Percentiles rank a stretch among this genome's conserved stretches.
Conservation (phyloP, 1,140 invertebrate genomes). For the Choristoneura fumiferana region DNA sequence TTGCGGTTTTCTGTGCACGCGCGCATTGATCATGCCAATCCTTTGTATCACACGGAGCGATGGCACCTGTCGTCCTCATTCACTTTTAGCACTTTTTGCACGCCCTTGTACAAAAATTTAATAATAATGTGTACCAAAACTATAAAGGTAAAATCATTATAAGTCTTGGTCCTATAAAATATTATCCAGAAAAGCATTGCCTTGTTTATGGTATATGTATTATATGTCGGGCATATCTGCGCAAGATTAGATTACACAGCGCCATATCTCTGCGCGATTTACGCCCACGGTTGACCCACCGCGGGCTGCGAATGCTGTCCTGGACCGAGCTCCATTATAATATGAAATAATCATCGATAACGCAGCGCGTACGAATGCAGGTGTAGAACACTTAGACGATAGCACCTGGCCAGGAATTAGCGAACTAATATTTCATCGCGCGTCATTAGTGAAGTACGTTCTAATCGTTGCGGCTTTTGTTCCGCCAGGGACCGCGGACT, state of each 20-base stretch:
- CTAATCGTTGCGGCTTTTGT: slow-evolving; percentile 45
- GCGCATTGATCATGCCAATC: slow-evolving; percentile 32
- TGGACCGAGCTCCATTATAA: not conserved
- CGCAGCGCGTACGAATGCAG: not conserved
- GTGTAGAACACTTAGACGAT: not conserved
- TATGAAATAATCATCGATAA: slow-evolving; percentile 5
- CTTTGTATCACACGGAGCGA: slow-evolving; percentile 36
- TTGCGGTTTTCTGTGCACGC: slow-evolving; percentile 51
- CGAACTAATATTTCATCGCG: slow-evolving; percentile 53
- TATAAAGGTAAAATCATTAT: too few species aligned
- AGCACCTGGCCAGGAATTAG: slow-evolving; percentile 49
- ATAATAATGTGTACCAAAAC: too few species aligned
- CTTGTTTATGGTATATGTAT: slow-evolving; percentile 26
- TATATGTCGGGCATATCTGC: slow-evolving; percentile 31
- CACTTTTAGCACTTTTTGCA: too few species aligned
- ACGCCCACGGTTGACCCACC: slow-evolving; percentile 11
- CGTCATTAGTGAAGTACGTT: slow-evolving; percentile 28
- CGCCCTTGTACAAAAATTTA: too few species aligned
- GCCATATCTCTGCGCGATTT: slow-evolving; percentile 28
- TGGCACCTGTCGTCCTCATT: slow-evolving; percentile 41
- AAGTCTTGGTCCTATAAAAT: not conserved
- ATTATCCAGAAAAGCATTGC: slow-evolving; percentile 6
- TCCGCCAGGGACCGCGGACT: slow-evolving; percentile 52
- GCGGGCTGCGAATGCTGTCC: not conserved
- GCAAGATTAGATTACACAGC: slow-evolving; percentile 40